Evolutionary conservation across 2,888 invertebrate species (phyloP).

Genomic region (Mesopsocus fuscifrons): DNA sequence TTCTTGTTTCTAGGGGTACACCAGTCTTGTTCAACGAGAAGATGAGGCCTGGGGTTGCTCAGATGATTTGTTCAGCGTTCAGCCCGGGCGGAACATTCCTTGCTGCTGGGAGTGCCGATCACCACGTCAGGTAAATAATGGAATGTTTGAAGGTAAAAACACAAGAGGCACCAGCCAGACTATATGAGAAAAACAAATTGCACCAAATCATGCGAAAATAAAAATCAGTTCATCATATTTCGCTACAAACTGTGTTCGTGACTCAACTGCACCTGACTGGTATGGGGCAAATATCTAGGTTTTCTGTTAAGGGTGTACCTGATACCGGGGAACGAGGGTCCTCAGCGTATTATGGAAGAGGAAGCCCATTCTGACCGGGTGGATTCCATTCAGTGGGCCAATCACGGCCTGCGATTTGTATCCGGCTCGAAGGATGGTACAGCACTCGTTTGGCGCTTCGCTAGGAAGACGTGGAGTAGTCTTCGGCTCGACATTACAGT

Average conservation of each 20-base stretch:
- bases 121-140: slow-evolving; percentile 64
- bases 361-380: slow-evolving; percentile 80
- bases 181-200: not conserved
- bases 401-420: slow-evolving; percentile 67
- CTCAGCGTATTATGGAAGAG: slow-evolving; percentile 45
- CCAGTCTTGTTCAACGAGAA: slow-evolving; percentile 85
- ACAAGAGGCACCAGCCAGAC: slow-evolving; percentile 29
- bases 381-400: slow-evolving; percentile 92
- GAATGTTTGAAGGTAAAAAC: too few species aligned
- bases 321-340: slow-evolving; percentile 26
- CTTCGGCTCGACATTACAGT: slow-evolving; percentile 50
- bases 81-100: slow-evolving; percentile 77
- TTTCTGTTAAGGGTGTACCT: slow-evolving; percentile 28
- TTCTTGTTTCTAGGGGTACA: slow-evolving; percentile 41
- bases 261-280: too few species aligned
- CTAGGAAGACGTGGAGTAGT: slow-evolving; percentile 77
- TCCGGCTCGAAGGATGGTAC: slow-evolving; percentile 93
- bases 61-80: slow-evolving; percentile 87
- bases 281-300: not conserved
- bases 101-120: slow-evolving; percentile 89
- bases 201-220: too few species aligned
- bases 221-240: too few species aligned
- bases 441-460: slow-evolving; percentile 82
- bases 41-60: slow-evolving; percentile 80
- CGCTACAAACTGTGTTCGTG: too few species aligned